phyloP scores from a whole-genome alignment of 2,888 invertebrate genomes.

The Neoitamus cyanurus region DNA sequence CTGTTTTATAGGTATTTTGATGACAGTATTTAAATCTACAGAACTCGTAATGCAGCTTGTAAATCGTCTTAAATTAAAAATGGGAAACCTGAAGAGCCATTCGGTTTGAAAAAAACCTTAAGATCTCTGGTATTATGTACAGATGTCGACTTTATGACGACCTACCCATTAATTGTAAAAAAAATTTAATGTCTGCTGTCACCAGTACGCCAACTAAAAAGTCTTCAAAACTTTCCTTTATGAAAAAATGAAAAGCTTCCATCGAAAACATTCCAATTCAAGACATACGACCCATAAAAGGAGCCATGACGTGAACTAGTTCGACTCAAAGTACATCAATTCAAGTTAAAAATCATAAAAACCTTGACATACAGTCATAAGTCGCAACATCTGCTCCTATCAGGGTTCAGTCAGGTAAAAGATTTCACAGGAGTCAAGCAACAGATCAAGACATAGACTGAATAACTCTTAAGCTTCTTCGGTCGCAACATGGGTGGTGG shows the following conservation, averaged over 20 bases:
- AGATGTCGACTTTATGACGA: no score
- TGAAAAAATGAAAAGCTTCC: not conserved
- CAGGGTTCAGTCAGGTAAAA: not conserved
- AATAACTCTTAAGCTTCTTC: not conserved
- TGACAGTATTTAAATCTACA: no score
- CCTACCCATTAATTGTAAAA: no score
- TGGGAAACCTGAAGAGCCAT: no score
- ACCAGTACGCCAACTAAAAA: no score
- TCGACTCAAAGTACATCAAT: not conserved
- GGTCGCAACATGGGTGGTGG: not conserved
- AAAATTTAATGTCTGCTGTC: no score
- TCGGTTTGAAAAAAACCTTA: no score
- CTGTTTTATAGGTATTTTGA: no score
- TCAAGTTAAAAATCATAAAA: conserved; percentile 1
- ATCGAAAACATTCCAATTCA: not conserved
- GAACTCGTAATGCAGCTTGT: no score
- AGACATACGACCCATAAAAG: not conserved
- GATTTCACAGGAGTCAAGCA: not conserved
- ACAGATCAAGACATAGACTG: not conserved
- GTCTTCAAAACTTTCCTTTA: no score
- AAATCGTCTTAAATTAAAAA: no score
- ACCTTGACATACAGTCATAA: not conserved
- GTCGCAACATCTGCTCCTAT: not conserved
- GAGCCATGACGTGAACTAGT: not conserved
- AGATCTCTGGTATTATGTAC: no score